Percentiles rank a stretch among this genome's conserved stretches.
Evolutionary conservation across 2,888 invertebrate species (phyloP).

Genomic region (Ophioninae sp.): DNA sequence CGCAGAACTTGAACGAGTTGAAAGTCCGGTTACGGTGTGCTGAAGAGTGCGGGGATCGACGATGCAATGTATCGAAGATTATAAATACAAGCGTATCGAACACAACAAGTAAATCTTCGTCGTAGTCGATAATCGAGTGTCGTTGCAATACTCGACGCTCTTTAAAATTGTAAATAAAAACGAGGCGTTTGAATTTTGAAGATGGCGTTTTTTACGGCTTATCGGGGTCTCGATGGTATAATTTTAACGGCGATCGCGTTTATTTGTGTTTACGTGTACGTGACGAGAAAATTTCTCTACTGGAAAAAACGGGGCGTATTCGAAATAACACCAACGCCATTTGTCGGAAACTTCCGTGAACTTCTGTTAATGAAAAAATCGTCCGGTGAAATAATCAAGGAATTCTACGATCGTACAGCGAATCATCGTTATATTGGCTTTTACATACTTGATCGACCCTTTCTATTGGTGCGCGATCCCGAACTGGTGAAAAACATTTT

Average conservation of each 20-base stretch:
- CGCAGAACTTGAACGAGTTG: neutral
- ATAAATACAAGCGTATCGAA: neutral
- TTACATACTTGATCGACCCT: conserved; percentile 80
- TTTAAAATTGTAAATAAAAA: neutral
- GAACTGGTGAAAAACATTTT: conserved; percentile 81
- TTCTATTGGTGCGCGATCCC: conserved; percentile 80
- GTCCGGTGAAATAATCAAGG: conserved; percentile 76
- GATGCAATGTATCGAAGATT: neutral
- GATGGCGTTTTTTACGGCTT: conserved; percentile 68
- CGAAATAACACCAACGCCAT: conserved; percentile 76
- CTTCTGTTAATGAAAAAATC: conserved; percentile 73
- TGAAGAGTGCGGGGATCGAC: neutral
- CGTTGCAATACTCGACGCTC: neutral
- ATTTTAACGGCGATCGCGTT: conserved; percentile 59
- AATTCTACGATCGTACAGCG: conserved; percentile 76
- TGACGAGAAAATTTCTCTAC: conserved; percentile 74
- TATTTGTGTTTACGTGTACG: conserved; percentile 68
- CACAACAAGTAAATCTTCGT: neutral
- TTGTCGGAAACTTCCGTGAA: conserved; percentile 80
- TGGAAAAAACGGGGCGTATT: conserved; percentile 79
- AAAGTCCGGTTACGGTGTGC: neutral
- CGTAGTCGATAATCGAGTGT: neutral
- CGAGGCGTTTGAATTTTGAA: neutral
- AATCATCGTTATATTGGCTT: conserved; percentile 78
- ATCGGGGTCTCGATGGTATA: conserved; percentile 70